A percentile compares a stretch with the other conserved stretches of the same genome.
These are phyloP conservation scores for Sympetrum striolatum DNA, from an alignment of 2,888 invertebrate species.

Conservation along the genomic window DNA sequence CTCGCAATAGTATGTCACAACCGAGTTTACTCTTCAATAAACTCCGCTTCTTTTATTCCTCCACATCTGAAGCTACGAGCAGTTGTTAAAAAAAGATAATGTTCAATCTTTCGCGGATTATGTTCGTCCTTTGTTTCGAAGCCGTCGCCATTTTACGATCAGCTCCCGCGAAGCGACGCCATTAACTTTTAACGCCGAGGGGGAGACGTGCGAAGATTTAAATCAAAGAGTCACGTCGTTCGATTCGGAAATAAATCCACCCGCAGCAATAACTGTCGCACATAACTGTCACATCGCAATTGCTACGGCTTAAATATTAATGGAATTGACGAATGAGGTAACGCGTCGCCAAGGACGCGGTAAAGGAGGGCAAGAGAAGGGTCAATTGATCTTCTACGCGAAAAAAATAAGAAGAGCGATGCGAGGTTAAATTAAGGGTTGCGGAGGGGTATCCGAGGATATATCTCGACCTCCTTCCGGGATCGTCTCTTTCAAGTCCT, in stretches of 20 bases:
- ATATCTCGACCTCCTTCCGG: background rate
- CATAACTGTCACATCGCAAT: background rate
- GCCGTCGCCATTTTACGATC: too few relatives aligned
- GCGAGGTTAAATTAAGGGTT: background rate
- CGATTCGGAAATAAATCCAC: background rate
- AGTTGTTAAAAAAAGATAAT: too few relatives aligned
- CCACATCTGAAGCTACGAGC: too few relatives aligned
- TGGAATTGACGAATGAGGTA: background rate
- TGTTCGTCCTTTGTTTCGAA: too few relatives aligned
- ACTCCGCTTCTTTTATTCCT: too few relatives aligned
- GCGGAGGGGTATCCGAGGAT: background rate
- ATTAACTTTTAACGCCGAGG: background rate
- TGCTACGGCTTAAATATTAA: background rate
- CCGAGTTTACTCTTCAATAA: too few relatives aligned
- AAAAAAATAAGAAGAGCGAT: background rate
- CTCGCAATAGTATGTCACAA: too few relatives aligned
- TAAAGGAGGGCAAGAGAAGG: background rate
- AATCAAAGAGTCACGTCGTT: background rate
- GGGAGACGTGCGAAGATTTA: background rate
- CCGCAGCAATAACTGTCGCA: background rate
- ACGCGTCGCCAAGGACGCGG: background rate
- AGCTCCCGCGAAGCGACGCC: too few relatives aligned
- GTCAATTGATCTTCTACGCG: background rate
- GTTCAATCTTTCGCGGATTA: too few relatives aligned
- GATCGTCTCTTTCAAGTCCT: background rate